A percentile compares a stretch with the other conserved stretches of the same genome.
phyloP scores from a whole-genome alignment of 2,113 vertebrate species.

The Erpornis zantholeuca region DNA sequence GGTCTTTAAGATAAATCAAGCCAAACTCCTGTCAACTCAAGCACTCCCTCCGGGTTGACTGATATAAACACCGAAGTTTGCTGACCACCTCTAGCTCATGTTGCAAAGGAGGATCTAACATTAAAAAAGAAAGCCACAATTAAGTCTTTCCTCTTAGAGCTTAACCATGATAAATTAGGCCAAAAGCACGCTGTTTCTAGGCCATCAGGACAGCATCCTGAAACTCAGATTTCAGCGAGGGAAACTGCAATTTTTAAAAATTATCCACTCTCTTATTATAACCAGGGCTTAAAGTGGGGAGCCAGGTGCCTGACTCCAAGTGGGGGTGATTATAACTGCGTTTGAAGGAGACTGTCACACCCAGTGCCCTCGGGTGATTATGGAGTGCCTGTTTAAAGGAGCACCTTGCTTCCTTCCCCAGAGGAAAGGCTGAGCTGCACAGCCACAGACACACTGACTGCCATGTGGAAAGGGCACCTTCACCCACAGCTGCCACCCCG shows the following conservation, averaged over 20 bases:
- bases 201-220: background rate
- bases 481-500: background rate
- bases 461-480: background rate
- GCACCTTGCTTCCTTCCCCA: accelerated
- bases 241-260: background rate
- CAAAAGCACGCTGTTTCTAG: background rate
- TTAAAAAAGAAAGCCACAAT: background rate
- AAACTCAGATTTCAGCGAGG: background rate
- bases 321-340: background rate
- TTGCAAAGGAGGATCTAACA: background rate
- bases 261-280: background rate
- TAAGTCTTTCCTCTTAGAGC: background rate
- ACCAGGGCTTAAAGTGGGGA: accelerated
- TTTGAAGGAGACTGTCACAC: background rate
- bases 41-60: background rate
- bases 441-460: background rate
- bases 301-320: background rate
- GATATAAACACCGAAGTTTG: background rate
- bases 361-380: background rate
- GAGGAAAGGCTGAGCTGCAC: background rate
- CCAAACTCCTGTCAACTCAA: conserved; percentile 5
- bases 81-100: background rate
- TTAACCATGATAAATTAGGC: background rate
- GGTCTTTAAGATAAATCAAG: background rate
- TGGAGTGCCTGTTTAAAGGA: background rate